These are phyloP conservation scores for Globia sparganii DNA, from an alignment of 2,888 invertebrate species.

Conservation along the genomic window DNA sequence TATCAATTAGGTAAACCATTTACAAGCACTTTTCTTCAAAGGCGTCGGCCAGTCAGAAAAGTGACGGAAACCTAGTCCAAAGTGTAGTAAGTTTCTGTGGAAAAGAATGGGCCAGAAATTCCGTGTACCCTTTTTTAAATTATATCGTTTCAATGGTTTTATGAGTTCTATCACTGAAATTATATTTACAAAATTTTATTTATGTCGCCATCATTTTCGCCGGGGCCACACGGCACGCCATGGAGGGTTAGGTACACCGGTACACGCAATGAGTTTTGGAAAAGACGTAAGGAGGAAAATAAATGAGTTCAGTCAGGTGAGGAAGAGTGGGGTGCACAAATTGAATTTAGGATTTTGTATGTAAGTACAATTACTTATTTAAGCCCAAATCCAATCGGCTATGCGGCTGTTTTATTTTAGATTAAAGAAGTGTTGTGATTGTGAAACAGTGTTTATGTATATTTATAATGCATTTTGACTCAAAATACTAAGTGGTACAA, in stretches of 20 bases:
- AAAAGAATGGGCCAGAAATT: not conserved
- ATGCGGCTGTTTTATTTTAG: constrained; percentile 19
- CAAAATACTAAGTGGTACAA: not conserved
- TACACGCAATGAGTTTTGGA: constrained; percentile 23
- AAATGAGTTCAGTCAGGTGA: constrained; percentile 45
- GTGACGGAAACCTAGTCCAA: not conserved
- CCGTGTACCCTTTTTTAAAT: not conserved
- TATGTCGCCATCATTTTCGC: not conserved
- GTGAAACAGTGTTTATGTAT: not conserved
- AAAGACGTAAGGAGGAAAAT: constrained; percentile 24
- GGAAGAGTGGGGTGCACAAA: constrained; percentile 27
- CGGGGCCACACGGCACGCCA: not conserved
- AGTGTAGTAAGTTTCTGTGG: not conserved
- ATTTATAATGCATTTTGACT: not conserved
- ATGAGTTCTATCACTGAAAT: not conserved
- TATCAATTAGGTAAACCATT: not conserved
- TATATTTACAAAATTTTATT: not conserved
- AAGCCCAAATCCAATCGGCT: constrained; percentile 23
- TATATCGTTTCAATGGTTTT: not conserved
- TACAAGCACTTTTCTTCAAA: not conserved
- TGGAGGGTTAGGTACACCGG: not conserved
- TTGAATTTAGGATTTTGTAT: constrained; percentile 38
- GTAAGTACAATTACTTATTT: constrained; percentile 37
- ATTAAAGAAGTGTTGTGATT: constrained; percentile 19
- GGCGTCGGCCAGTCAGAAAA: not conserved